Base-by-base conservation (phyloP, 2,113 vertebrate genomes). In the Atherinomorus stipes region DNA sequence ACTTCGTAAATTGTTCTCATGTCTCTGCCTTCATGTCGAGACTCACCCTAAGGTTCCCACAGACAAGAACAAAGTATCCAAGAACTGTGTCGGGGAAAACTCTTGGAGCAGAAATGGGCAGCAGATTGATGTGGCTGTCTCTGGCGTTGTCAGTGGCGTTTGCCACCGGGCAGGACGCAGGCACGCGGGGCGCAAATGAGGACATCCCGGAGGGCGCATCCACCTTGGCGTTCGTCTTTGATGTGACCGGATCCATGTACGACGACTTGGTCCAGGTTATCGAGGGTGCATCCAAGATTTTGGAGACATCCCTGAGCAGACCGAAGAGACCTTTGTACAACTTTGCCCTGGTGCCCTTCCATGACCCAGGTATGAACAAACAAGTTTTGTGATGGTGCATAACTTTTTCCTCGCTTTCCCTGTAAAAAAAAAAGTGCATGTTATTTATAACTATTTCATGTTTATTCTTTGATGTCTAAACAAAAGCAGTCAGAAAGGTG, bases 191-290 rank as follows among this genome's bases (percentile, higher is more conserved):
- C 68, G n/a, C 81, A 0, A 85, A 89, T 60, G 72, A 94, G 76
- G 93, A 91, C 12, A 94, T 96, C 75, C 97, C 97, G 1, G 96
- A 98, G 85, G 98, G 97, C 40, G 97, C 98, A 49, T 98, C 98
- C 70, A 99, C 98, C 50, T 89, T 99, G 88, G 95, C 97, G 0
- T 99, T 99, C 88, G 98, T 99, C n/a, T 99, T 99, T 64, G 98
- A 99, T 80, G 97, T 99, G 38, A 99, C 98, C 45, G 98, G 98
- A 19, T 99, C 98, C 90, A 99, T 99, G 98, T 99, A 99, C 64
- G 98, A 99, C 68, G 98, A 99, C 77, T 85, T 99, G 81, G 96
- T 99, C 67, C 98, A 99, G 88, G 98, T 99, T 7, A 98, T 99
- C 61, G 97, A 99, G 78, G 98, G 98, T 4, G 98, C 98, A 3